These are phyloP conservation scores for Epinotia nisella DNA, from an alignment of 2,888 invertebrate genomes.

Conservation along the genomic window DNA sequence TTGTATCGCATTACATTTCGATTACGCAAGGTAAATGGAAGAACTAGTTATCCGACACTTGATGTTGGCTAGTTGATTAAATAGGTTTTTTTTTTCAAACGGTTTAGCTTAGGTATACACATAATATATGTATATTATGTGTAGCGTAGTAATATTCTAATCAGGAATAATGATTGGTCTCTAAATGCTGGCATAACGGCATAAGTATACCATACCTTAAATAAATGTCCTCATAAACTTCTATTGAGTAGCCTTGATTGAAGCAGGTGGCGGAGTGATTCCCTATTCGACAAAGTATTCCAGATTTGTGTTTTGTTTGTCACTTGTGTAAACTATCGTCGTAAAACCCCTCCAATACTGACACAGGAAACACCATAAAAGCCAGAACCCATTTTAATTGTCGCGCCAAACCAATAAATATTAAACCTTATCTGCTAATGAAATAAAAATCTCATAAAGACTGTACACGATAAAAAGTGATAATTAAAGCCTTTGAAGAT, in stretches of 20 bases:
- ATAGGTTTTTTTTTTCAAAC: too few species aligned
- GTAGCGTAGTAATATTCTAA: too few species aligned
- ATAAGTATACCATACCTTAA: too few species aligned
- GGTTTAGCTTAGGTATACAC: too few species aligned
- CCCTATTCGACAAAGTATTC: background rate
- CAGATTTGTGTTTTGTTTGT: background rate
- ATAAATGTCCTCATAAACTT: too few species aligned
- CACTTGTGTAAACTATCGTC: constrained; percentile 18
- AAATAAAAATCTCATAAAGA: constrained; percentile 68
- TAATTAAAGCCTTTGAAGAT: constrained; percentile 75
- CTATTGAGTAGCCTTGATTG: too few species aligned
- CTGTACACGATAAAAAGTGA: constrained; percentile 65
- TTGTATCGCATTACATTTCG: background rate
- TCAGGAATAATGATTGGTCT: too few species aligned
- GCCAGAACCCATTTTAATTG: constrained; percentile 30
- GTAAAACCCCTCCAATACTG: constrained; percentile 22
- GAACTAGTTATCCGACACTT: background rate
- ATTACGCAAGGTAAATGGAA: background rate
- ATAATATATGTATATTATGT: too few species aligned
- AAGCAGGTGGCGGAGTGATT: background rate
- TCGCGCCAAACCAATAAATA: constrained; percentile 65
- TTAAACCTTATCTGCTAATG: constrained; percentile 73
- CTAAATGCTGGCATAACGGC: too few species aligned
- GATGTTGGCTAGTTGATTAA: too few species aligned
- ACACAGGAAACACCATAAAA: constrained; percentile 33